phyloP scores from a whole-genome alignment of 2,888 invertebrate genomes.

The Caenorhabditis wallacei region DNA sequence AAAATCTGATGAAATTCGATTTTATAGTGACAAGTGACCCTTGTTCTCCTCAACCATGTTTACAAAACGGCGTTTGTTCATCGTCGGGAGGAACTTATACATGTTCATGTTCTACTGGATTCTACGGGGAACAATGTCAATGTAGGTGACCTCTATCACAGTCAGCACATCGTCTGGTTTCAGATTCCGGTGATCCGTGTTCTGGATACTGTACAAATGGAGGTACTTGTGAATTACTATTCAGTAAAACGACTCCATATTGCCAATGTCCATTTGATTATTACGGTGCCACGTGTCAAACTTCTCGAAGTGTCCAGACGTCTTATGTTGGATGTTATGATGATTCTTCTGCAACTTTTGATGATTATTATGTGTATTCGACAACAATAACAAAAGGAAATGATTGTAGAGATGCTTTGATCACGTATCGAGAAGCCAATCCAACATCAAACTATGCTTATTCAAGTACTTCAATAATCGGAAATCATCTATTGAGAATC shows the following conservation, averaged over 20 bases:
- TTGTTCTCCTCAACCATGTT: constrained; percentile 52
- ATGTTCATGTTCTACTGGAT: constrained; percentile 51
- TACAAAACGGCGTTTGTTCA: constrained; percentile 59
- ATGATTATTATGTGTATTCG: constrained; percentile 58
- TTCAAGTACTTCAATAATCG: constrained; percentile 35
- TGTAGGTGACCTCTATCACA: constrained; percentile 23
- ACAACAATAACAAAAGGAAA: constrained; percentile 54
- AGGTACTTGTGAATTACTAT: constrained; percentile 58
- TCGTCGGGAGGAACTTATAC: constrained; percentile 56
- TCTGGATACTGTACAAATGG: constrained; percentile 59
- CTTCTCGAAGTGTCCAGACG: constrained; percentile 46
- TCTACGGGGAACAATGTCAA: constrained; percentile 64
- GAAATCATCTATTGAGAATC: not conserved
- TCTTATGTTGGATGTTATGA: constrained; percentile 61
- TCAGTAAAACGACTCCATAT: constrained; percentile 44
- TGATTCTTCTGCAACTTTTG: constrained; percentile 52
- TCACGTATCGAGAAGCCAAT: constrained; percentile 50
- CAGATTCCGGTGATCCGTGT: constrained; percentile 61
- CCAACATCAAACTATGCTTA: constrained; percentile 56
- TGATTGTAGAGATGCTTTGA: constrained; percentile 55
- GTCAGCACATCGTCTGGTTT: not conserved
- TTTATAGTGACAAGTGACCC: constrained; percentile 56
- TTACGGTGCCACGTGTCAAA: constrained; percentile 56
- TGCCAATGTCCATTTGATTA: constrained; percentile 63
- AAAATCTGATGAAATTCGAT: not conserved